phyloP scores from a whole-genome alignment of 1,140 invertebrate species.

The Lasioglossum albipes region DNA sequence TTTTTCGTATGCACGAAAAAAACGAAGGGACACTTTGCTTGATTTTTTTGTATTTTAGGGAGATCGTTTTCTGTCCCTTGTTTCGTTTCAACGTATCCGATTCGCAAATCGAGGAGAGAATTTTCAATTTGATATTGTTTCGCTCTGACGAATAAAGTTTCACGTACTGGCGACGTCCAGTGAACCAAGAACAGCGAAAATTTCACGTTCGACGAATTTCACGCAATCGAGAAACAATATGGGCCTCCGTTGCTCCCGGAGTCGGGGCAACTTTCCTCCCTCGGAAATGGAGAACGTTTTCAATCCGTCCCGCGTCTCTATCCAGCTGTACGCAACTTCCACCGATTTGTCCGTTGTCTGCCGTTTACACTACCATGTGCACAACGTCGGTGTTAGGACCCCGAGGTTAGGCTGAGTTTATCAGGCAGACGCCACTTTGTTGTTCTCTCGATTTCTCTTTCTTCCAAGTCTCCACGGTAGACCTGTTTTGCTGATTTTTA shows the following conservation, averaged over 20 bases:
- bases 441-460: no score
- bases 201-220: slow-evolving; percentile 15
- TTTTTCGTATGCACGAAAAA: no score
- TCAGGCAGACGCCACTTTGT: no score
- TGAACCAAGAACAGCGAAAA: not conserved
- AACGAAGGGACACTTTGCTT: no score
- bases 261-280: not conserved
- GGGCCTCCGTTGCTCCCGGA: not conserved
- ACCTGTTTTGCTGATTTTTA: no score
- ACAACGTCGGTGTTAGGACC: not conserved
- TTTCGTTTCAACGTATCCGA: not conserved
- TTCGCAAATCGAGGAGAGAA: not conserved
- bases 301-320: not conserved
- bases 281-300: not conserved
- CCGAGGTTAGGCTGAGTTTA: no score
- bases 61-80: not conserved
- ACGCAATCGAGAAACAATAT: slow-evolving; percentile 5
- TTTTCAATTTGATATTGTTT: slow-evolving; percentile 6
- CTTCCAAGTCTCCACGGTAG: no score
- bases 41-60: no score
- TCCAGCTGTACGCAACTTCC: not conserved
- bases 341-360: not conserved
- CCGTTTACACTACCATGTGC: not conserved
- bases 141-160: not conserved
- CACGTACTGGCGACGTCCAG: not conserved